Evolutionary conservation across 2,888 invertebrate genomes (phyloP), one percentile per base, ranked within the genome.

Genomic region (Idaea dimidiata): DNA sequence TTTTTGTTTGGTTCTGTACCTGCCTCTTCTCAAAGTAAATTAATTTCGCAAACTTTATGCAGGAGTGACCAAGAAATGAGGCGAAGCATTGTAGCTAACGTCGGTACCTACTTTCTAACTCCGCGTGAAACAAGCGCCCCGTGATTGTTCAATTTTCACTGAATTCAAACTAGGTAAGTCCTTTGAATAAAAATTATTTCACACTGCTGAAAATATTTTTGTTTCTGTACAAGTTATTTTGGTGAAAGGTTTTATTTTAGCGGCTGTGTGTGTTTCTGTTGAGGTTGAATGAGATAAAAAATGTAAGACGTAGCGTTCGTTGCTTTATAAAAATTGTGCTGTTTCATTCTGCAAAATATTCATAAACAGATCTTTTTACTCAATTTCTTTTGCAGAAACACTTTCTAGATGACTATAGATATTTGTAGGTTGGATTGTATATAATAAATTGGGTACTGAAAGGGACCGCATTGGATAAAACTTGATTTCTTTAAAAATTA

Each of bases 1-100:
- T 68, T 72, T 73, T 76, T 76, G 72, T 73, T 76, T 70, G 67
- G 68, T 71, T 64, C 61, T 65, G 66, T 68, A 72, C 72, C 79
- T 77, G 76, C 70, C 76, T 72, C 72, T 74, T 68, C 65, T 69
- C 69, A 62, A 68, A 68, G 66, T 69, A 65, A 71, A 72, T 70
- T 74, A 71, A 75, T 76, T 77, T 74, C 64, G 61, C 58, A 68
- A 68, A 69, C 70, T 70, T 70, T 72, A 69, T 70, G 64, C 68
- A 69, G 66, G 64, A 70, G 69, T 69, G 70, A 68, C 65, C 66
- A 67, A 65, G 68, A 72, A 69, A 61, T 68, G 70, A 68, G 68
- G 63, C 63, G 59, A 60, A 58, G 59, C 65, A 67, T 68, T 69
- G 61, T 43, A 43, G 43, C 65, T 54, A 16, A 18, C 63, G 66